These are phyloP conservation scores for Rattus rattus DNA, from an alignment of 2,113 vertebrate species.

Conservation along the genomic window DNA sequence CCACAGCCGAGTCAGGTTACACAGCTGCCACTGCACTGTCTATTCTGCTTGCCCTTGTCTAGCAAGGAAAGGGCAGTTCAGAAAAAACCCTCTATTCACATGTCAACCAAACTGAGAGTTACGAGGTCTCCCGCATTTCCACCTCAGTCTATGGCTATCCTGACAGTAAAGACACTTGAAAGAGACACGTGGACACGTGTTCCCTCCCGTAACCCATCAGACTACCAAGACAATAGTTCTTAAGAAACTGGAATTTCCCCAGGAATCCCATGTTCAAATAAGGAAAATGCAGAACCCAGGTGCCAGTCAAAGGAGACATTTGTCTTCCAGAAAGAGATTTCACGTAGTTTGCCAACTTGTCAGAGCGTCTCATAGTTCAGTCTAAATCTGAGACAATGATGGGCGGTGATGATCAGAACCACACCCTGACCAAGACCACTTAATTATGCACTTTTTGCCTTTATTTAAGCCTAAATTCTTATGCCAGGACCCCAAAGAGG, in stretches of 20 bases:
- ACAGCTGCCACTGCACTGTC: not conserved
- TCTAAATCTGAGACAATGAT: not conserved
- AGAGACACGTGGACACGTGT: not conserved
- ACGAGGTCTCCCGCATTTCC: not conserved
- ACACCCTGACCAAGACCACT: not conserved
- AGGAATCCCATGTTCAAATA: not conserved
- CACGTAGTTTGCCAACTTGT: not conserved
- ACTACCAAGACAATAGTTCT: not conserved
- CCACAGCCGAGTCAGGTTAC: not conserved
- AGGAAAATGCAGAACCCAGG: not conserved
- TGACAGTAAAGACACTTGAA: not conserved
- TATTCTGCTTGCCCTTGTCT: not conserved
- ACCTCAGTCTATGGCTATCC: not conserved
- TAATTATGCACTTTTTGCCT: not conserved
- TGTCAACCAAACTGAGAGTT: slow-evolving; percentile 10
- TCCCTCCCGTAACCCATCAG: not conserved
- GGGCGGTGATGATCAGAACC: not conserved
- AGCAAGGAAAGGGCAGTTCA: not conserved
- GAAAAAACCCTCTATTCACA: too few relatives aligned
- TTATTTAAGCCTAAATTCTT: not conserved
- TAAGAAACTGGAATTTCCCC: not conserved
- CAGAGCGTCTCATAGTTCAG: not conserved
- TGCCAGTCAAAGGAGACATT: not conserved
- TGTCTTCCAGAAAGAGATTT: not conserved
- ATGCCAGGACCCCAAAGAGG: not conserved